Base-by-base conservation (phyloP, 2,113 vertebrate genomes). In the Hippocampus guttulatus region DNA sequence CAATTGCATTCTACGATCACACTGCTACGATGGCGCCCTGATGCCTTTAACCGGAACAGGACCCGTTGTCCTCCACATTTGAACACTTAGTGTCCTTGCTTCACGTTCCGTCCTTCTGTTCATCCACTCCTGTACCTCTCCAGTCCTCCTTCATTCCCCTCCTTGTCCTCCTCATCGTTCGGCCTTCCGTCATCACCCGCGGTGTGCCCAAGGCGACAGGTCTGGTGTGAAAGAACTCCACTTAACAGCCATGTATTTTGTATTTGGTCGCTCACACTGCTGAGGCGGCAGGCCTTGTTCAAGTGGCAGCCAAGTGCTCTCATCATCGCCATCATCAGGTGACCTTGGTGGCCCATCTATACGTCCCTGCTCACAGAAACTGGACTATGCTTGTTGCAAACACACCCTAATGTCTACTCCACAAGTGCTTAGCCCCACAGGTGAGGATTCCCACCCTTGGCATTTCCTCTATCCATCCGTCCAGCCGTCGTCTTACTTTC, bases 171-270 rank as follows among this genome's bases (percentile, higher is more conserved):
- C 75, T 51, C 74, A 57, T 51, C 71, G 66, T 71, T 41, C 75
- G 70, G 30, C 18, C 62, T 40, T 60, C 63, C 71, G 54, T 15
- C 58, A 61, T 60, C 51, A 71, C 78, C 58, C 74, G 69, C 69
- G 67, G 54, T 67, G 21, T 66, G 72, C 71, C 47, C 8, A 73
- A 71, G 70, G 80, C 83, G 84, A 82, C 83, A 86, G 85, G 82
- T 86, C 87, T 84, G 71, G 76, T 75, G 77, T 81, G 73, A 84
- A 84, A 83, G 69, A 82, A 81, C 64, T 84, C 41, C 82, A 80
- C 71, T 81, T 77, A 76, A 73, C 45, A 73, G 64, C 49, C 49
- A 74, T 76, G 71, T 80, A 72, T 87, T 77, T 84, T 78, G 81
- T 40, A 81, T 81, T 79, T 69, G 64, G 11, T 62, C 41, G 64